Evolutionary conservation across 2,113 vertebrate genomes (phyloP).

Genomic region (Gymnocephalus cernua): DNA sequence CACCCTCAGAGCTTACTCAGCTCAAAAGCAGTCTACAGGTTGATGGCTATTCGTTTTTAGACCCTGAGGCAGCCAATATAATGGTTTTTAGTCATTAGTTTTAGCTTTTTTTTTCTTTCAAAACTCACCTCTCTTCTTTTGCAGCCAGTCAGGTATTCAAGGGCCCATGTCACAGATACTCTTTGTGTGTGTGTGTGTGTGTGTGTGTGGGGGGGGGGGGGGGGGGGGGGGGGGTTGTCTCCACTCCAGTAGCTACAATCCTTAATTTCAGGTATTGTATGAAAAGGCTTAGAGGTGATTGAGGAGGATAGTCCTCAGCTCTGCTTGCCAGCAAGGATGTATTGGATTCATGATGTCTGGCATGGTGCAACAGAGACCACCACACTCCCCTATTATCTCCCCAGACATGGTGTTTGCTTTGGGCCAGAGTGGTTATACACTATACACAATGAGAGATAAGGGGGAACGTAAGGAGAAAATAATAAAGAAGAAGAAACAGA

Average conservation of each 20-base stretch:
- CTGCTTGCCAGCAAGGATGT: conserved; percentile 34
- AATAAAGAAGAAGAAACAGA: conserved; percentile 22
- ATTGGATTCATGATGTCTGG: conserved; percentile 56
- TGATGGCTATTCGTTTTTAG: conserved; percentile 38
- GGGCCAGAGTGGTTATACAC: conserved; percentile 13
- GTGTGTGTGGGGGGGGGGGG: too few relatives aligned
- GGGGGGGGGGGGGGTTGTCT: too few relatives aligned
- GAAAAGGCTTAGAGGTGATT: conserved; percentile 66
- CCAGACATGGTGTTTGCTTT: conserved; percentile 35
- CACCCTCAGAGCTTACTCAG: background rate
- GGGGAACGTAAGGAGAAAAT: conserved; percentile 10
- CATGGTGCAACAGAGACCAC: conserved; percentile 27
- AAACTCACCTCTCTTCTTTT: conserved; percentile 58
- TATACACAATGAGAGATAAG: conserved; percentile 25
- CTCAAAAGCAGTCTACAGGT: conserved; percentile 36
- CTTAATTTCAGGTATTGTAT: conserved; percentile 62
- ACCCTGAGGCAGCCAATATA: conserved; percentile 50
- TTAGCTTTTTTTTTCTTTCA: conserved; percentile 55
- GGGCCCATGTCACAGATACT: conserved; percentile 44
- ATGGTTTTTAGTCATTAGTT: conserved; percentile 63
- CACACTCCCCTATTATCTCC: conserved; percentile 47
- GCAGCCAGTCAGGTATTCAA: conserved; percentile 54
- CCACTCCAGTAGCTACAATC: conserved; percentile 62
- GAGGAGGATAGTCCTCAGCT: conserved; percentile 57
- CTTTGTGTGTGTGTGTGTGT: conserved; percentile 18